Conservation (phyloP, 2,797 vertebrate genomes). For the Pristis pectinata region DNA sequence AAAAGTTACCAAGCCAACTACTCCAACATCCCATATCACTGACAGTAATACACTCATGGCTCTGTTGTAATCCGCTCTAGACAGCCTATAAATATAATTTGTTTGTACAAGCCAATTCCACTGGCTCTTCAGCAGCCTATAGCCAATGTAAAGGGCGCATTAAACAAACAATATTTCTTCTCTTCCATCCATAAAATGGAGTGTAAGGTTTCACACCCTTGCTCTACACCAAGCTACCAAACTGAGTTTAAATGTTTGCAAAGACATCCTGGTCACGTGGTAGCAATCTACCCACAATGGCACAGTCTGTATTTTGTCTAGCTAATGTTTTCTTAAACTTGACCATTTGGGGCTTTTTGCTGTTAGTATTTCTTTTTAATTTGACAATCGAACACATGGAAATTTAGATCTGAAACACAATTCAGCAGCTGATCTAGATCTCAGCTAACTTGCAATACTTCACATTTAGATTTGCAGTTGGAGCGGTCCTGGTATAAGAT, state of each 20-base stretch:
- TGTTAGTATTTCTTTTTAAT: slow-evolving; percentile 6
- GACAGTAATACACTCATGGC: background rate
- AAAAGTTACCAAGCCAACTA: background rate
- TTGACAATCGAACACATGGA: background rate
- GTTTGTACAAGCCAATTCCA: slow-evolving; percentile 17
- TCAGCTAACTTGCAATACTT: background rate
- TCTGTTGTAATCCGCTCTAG: background rate
- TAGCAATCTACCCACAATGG: background rate
- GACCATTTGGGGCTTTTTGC: background rate
- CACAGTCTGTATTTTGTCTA: slow-evolving; percentile 32
- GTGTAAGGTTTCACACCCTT: background rate
- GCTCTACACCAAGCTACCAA: background rate
- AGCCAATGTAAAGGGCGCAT: background rate
- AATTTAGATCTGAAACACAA: background rate
- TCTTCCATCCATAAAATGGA: background rate
- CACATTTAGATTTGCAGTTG: background rate
- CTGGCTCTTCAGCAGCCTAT: background rate
- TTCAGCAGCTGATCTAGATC: background rate
- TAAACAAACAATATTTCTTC: slow-evolving; percentile 2
- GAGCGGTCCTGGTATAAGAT: background rate
- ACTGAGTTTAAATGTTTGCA: background rate
- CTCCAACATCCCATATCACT: background rate
- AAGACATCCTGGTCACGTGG: background rate
- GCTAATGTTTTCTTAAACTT: slow-evolving; percentile 35
- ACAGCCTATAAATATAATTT: slow-evolving; percentile 29